Evolutionary conservation across 1,140 invertebrate species (phyloP).

Genomic region (Panulirus ornatus): DNA sequence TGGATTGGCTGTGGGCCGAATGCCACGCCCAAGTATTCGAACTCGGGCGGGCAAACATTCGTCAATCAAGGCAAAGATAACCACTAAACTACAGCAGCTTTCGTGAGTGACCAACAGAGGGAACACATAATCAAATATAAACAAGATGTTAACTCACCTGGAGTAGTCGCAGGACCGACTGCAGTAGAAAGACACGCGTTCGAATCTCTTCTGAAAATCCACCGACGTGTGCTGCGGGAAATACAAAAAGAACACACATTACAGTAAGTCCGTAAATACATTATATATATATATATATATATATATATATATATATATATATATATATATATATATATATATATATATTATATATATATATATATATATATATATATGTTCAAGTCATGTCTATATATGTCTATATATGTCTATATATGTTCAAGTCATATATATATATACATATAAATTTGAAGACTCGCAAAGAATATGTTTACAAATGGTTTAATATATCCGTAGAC

Average conservation of each 20-base stretch:
- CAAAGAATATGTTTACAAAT: too few relatives aligned
- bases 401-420: too few relatives aligned
- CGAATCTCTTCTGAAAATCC: conserved; percentile 42
- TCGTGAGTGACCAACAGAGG: background rate
- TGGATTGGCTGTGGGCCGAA: background rate
- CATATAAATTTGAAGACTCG: too few relatives aligned
- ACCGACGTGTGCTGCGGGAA: conserved; percentile 34
- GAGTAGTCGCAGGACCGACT: conserved; percentile 36
- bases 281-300: background rate
- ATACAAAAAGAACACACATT: background rate
- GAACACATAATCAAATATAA: background rate
- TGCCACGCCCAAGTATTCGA: too few relatives aligned
- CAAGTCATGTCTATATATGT: too few relatives aligned
- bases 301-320: background rate
- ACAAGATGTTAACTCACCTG: too few relatives aligned
- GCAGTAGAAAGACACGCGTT: conserved; percentile 58
- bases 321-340: too few relatives aligned
- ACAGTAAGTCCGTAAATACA: background rate
- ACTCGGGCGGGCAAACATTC: too few relatives aligned
- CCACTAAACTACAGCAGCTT: background rate
- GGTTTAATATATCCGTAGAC: too few relatives aligned
- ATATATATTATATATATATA: too few relatives aligned
- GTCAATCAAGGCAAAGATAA: background rate
- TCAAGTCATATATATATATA: too few relatives aligned
- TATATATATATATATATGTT: too few relatives aligned